Base-by-base conservation (phyloP, 2,797 vertebrate species). In the Babyrousa celebensis region DNA sequence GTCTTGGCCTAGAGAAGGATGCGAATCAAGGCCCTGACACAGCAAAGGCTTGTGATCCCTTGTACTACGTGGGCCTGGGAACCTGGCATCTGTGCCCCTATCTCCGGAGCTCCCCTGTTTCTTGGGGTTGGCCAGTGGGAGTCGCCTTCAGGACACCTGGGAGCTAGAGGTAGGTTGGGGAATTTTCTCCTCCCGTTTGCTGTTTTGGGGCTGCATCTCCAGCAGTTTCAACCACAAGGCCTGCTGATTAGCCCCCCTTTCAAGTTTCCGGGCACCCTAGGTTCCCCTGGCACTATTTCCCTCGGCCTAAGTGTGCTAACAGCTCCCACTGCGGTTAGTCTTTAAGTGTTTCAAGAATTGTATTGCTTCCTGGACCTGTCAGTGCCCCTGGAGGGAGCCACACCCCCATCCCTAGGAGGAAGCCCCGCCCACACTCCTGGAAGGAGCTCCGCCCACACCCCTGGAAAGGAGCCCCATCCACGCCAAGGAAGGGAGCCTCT, bases 401-500 rank as follows among this genome's bases (percentile, higher is more conserved):
- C 36, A 36, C 36, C 36, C 43, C 82, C 20, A 14, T 3, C 7
- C 27, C 27, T 32, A 18, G 16, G 56, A 29, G 60, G 23, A 1
- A 71, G 62, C 60, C 32, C 56, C 5, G 11, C 43, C 77, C 27
- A 48, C 17, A 21, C 6, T 8, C 29, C 25, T 23, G 23, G 12
- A 68, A 29, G 43, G 15, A n/a, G 27, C 48, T 62, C 36, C 9
- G 23, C n/a, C 67, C 67, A 58, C 84, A 62, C 5, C 21, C 15
- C 65, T 40, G 56, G 70, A 60, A 29, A 65, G 63, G 27, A 62
- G 25, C 43, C 60, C 60, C 25, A 5, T 3, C 12, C 18, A 16
- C 7, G 14, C 62, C 63, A 3, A 0, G 43, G 62, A n/a, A 40
- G 71, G 17, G 63, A 27, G 27, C 63, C 0, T 0, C 52, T 40